Evolutionary conservation across 2,888 invertebrate species (phyloP).

Genomic region (Drosophila prostipennis): DNA sequence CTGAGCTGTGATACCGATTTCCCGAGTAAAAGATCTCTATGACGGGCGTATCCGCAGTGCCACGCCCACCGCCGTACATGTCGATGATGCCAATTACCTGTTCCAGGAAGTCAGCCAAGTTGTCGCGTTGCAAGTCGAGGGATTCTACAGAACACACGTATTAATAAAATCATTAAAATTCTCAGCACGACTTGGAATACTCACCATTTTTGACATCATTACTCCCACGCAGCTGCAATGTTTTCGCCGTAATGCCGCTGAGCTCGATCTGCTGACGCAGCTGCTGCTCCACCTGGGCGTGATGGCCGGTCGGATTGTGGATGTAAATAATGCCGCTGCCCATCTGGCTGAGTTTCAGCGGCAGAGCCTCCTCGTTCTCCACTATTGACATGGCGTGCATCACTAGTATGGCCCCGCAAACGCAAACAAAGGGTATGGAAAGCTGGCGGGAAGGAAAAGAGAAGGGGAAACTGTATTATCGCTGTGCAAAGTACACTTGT

Average conservation of each 20-base stretch:
- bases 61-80: conserved; percentile 40
- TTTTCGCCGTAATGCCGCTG: conserved; percentile 58
- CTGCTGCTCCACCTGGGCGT: conserved; percentile 51
- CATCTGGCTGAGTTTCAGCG: conserved; percentile 70
- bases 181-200: not conserved
- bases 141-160: conserved; percentile 59
- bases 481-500: too few species aligned
- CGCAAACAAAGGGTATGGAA: conserved; percentile 65
- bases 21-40: conserved; percentile 84
- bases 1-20: conserved; percentile 85
- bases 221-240: conserved; percentile 41
- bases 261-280: conserved; percentile 67
- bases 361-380: conserved; percentile 64
- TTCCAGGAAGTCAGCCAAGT: conserved; percentile 81
- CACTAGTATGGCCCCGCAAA: conserved; percentile 66
- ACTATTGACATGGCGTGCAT: conserved; percentile 75
- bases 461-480: not conserved
- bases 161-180: not conserved
- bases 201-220: conserved; percentile 49
- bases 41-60: conserved; percentile 56
- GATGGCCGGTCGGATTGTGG: conserved; percentile 52
- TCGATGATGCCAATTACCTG: conserved; percentile 79
- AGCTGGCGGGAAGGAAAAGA: conserved; percentile 57
- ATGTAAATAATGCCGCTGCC: conserved; percentile 72
- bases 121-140: conserved; percentile 70